Conservation (phyloP, 2,113 vertebrate genomes). For the Phylloscopus trochilus region DNA sequence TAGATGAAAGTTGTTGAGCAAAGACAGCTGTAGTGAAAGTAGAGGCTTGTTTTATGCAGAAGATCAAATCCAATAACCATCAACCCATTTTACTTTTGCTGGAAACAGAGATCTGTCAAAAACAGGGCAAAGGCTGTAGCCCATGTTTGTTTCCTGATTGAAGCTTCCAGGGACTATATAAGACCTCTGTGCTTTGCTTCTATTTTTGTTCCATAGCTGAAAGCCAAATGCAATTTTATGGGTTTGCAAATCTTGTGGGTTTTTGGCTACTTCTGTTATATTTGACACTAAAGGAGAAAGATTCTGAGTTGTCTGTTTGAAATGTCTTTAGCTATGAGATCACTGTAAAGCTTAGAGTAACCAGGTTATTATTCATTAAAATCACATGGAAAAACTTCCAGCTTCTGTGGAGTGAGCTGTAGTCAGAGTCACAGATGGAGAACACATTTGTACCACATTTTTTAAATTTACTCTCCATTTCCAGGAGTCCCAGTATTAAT, state of each 20-base stretch:
- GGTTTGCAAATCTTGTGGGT: not conserved
- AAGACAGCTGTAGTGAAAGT: not conserved
- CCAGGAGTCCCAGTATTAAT: not conserved
- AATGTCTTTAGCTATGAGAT: slow-evolving; percentile 22
- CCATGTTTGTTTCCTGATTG: not conserved
- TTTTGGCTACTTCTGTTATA: slow-evolving; percentile 14
- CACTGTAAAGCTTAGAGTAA: not conserved
- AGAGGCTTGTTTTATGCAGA: not conserved
- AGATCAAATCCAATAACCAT: not conserved
- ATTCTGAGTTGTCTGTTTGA: not conserved
- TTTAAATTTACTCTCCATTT: not conserved
- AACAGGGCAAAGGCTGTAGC: not conserved
- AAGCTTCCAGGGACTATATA: not conserved
- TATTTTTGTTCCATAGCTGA: slow-evolving; percentile 21
- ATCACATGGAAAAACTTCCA: not conserved
- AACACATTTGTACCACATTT: not conserved
- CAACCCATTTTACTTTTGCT: not conserved
- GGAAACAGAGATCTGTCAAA: not conserved
- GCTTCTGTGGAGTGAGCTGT: not conserved
- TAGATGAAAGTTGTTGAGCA: not conserved
- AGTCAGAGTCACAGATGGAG: not conserved
- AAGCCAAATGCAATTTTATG: not conserved
- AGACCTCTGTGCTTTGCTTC: slow-evolving; percentile 35
- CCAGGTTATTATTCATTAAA: slow-evolving; percentile 28
- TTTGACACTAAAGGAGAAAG: not conserved